These are phyloP conservation scores for Poicephalus meyeri DNA, from an alignment of 2,113 vertebrate species.

Conservation along the genomic window DNA sequence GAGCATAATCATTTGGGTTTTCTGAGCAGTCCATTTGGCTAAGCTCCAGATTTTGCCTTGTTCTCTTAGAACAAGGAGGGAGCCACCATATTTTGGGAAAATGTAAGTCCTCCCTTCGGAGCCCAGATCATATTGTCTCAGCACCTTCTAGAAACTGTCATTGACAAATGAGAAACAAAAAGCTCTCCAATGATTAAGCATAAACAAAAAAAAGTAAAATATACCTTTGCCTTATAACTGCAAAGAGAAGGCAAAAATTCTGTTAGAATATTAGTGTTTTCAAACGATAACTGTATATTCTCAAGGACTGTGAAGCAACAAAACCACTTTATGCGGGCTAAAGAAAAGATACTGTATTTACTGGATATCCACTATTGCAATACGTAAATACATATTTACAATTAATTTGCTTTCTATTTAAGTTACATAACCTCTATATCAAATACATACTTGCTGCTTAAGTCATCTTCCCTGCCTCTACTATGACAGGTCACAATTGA, in stretches of 20 bases:
- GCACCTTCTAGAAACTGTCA: neutral
- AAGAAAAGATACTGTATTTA: neutral
- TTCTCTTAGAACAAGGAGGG: neutral
- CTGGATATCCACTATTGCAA: neutral
- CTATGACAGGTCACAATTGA: neutral
- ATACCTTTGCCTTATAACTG: neutral
- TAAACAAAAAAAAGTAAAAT: neutral
- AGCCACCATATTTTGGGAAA: neutral
- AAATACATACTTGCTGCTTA: neutral
- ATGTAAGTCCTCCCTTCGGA: neutral
- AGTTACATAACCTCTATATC: neutral
- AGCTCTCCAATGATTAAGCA: neutral
- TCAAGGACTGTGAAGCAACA: neutral
- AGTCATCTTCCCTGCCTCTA: neutral
- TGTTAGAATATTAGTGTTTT: neutral
- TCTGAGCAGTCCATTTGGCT: neutral
- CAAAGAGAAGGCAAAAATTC: neutral
- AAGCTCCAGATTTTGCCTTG: neutral
- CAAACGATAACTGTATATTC: neutral
- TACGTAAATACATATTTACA: neutral
- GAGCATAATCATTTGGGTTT: neutral
- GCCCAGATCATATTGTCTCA: neutral
- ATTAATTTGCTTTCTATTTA: neutral
- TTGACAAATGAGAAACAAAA: neutral
- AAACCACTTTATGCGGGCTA: neutral